Base-by-base conservation (phyloP, 2,113 vertebrate genomes). In the Scalopus aquaticus region DNA sequence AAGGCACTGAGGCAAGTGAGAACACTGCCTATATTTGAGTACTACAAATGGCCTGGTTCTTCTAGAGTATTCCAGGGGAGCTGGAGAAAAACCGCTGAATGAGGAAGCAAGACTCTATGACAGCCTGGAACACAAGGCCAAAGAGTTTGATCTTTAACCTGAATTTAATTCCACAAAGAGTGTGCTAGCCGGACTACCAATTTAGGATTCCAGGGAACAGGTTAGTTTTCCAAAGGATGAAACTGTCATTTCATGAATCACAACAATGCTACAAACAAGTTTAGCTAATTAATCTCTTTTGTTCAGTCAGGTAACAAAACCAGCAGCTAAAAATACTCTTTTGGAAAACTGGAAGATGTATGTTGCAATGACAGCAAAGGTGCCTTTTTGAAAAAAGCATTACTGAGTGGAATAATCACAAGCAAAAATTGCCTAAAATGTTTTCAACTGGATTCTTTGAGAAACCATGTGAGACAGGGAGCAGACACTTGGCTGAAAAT, bases 281-380 rank as follows among this genome's bases (percentile, higher is more conserved):
- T 84, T 60, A 92, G 79, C 83, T 67, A 94, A 94, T 93, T 90
- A 54, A 90, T 89, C 46, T 86, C 87, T 67, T 90, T 87, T 87
- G 58, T 91, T 94, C 51, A 42, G 30, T 54, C 76, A 67, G 39
- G 56, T 76, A 87, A 84, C 60, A 91, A 79, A 80, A 76, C 24
- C 87, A 95, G 76, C 65, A 81, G 83, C 60, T 84, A 79, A 78
- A 44, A 94, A 69, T 58, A 84, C 32, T 9, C 13, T 46, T 69
- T 79, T 79, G 28, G 56, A 90, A 93, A 94, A 94, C 24, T 44
- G 39, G 26, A 95, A 87, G 65, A 80, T 12, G 26, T 9, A 1
- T 12, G 28, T 44, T 58, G 1, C 54, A 62, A 42, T 19, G 56
- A 93, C 9, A 88, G 42, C 65, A 84, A 88, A 96, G 65, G 37